Conservation (phyloP, 2,113 vertebrate species). For the Datnioides undecimradiatus region DNA sequence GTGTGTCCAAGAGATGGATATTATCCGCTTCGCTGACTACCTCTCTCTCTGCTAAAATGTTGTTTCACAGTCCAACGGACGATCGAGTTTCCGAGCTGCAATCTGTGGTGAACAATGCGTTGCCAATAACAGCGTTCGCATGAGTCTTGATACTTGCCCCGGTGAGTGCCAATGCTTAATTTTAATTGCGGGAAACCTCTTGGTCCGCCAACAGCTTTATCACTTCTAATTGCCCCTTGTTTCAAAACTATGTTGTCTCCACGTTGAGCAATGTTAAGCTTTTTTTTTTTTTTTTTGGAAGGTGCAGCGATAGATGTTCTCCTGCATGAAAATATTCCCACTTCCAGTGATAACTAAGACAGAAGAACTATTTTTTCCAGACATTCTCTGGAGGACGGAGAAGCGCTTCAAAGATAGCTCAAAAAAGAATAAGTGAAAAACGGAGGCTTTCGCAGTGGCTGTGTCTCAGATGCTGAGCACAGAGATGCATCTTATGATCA, state of each 20-base stretch:
- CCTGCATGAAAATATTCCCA: slow-evolving; percentile 17
- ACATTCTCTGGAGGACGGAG: not conserved
- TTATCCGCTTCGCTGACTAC: slow-evolving; percentile 65
- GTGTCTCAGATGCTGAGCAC: slow-evolving; percentile 23
- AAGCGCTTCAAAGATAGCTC: not conserved
- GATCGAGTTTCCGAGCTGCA: slow-evolving; percentile 73
- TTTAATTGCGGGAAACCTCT: slow-evolving; percentile 78
- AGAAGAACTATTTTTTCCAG: not conserved
- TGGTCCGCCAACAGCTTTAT: slow-evolving; percentile 68
- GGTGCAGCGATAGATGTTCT: slow-evolving; percentile 44
- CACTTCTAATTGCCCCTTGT: slow-evolving; percentile 74
- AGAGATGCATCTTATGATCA: slow-evolving; percentile 36
- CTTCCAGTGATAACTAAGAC: slow-evolving; percentile 28
- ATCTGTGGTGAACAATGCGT: slow-evolving; percentile 63
- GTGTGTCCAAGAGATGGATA: slow-evolving; percentile 62
- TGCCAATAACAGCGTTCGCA: slow-evolving; percentile 77
- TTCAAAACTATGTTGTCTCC: slow-evolving; percentile 66
- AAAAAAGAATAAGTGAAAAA: not conserved
- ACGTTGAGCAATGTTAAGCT: slow-evolving; percentile 54
- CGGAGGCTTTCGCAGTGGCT: not conserved
- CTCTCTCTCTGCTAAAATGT: slow-evolving; percentile 62
- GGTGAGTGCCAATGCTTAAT: slow-evolving; percentile 64
- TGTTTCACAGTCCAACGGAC: slow-evolving; percentile 68
- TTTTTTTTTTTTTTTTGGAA: slow-evolving; percentile 33
- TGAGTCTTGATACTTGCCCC: slow-evolving; percentile 56